These are phyloP conservation scores for Ophiothrix spiculata DNA, from an alignment of 35 echinoderm and acorn worm species.

Conservation along the genomic window DNA sequence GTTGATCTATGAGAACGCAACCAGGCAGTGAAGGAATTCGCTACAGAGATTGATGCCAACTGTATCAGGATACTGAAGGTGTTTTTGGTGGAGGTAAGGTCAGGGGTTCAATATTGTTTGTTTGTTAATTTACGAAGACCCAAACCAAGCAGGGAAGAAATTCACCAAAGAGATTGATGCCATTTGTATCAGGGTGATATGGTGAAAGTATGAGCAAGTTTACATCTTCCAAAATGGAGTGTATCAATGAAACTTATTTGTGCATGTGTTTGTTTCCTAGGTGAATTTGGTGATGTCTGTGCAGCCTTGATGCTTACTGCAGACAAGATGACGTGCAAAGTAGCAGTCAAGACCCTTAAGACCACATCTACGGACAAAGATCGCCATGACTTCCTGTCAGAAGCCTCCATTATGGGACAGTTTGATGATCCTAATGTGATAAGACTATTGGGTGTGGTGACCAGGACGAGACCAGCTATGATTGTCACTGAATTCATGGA, in stretches of 20 bases:
- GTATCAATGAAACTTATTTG: no score
- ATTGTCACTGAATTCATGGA: constrained; percentile 99
- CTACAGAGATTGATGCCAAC: constrained; percentile 85
- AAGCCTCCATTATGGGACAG: constrained; percentile 99
- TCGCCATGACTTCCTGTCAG: constrained; percentile 77
- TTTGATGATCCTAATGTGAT: constrained; percentile 98
- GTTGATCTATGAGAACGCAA: no score
- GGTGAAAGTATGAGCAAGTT: no score
- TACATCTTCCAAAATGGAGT: no score
- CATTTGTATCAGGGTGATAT: no score
- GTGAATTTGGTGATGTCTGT: constrained; percentile 96
- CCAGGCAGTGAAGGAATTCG: constrained; percentile 85
- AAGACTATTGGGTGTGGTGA: constrained; percentile 84
- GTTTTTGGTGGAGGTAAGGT: constrained; percentile 97
- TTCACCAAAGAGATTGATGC: no score
- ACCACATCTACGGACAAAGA: constrained; percentile 90
- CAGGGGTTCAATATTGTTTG: neutral
- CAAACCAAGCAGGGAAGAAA: no score
- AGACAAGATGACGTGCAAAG: constrained; percentile 81
- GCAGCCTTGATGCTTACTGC: constrained; percentile 57
- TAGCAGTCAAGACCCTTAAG: constrained; percentile 96
- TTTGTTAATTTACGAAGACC: no score
- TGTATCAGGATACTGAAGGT: constrained; percentile 84
- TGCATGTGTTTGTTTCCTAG: no score
- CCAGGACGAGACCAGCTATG: constrained; percentile 84